phyloP scores from a whole-genome alignment of 2,888 invertebrate species.

The Spodoptera exigua region DNA sequence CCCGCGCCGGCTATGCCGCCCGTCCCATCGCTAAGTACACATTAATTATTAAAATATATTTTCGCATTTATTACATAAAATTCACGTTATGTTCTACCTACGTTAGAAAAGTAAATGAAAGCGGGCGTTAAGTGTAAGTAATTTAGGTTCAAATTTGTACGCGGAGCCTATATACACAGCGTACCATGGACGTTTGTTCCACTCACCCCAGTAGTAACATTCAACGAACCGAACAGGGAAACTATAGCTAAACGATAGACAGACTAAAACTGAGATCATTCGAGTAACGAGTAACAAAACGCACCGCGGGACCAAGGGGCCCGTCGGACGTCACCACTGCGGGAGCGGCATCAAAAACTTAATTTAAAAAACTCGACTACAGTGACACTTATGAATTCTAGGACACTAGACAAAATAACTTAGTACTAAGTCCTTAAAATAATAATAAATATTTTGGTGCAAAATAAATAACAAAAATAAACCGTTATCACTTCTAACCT shows the following conservation, averaged over 20 bases:
- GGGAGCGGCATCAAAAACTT: constrained; percentile 83
- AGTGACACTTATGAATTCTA: constrained; percentile 87
- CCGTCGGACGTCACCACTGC: constrained; percentile 71
- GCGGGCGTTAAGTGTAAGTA: constrained; percentile 84
- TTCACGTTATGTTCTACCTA: constrained; percentile 89
- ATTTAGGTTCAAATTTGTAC: constrained; percentile 87
- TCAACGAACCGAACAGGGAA: constrained; percentile 58
- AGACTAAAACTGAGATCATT: constrained; percentile 78
- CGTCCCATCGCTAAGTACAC: constrained; percentile 87
- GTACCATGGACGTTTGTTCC: constrained; percentile 89
- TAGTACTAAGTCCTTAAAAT: constrained; percentile 83
- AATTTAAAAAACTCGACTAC: constrained; percentile 84
- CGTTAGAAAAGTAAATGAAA: constrained; percentile 87
- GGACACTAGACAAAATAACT: constrained; percentile 86
- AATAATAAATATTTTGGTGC: constrained; percentile 86
- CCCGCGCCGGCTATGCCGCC: constrained; percentile 88
- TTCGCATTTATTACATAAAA: constrained; percentile 89
- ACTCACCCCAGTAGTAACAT: constrained; percentile 72
- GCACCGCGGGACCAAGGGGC: constrained; percentile 53
- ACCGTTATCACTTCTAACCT: constrained; percentile 74
- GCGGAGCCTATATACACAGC: constrained; percentile 88
- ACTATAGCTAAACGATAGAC: constrained; percentile 68
- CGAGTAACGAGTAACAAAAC: constrained; percentile 60
- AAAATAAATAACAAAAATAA: constrained; percentile 76
- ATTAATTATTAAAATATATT: constrained; percentile 89